Evolutionary conservation across 1,140 invertebrate species (phyloP).

Genomic region (Calephelis nemesis): DNA sequence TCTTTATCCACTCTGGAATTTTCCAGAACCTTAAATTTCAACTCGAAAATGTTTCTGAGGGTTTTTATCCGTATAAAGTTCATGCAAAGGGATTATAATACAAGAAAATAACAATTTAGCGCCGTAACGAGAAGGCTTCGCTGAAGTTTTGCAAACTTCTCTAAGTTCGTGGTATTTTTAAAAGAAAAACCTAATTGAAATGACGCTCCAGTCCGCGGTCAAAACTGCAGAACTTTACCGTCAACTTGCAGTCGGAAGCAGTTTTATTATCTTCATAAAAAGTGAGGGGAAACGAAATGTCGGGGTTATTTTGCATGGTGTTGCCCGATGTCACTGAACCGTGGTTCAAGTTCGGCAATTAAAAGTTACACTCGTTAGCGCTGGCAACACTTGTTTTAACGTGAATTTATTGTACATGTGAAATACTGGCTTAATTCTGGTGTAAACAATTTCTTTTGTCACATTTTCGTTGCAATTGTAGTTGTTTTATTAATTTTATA

Average conservation of each 20-base stretch:
- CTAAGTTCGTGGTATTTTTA: conserved; percentile 4
- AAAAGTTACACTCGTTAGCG: conserved; percentile 54
- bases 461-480: not conserved
- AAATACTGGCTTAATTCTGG: not conserved
- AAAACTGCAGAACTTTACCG: conserved; percentile 24
- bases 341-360: conserved; percentile 54
- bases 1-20: not conserved
- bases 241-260: conserved; percentile 37
- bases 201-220: conserved; percentile 34
- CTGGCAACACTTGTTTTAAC: conserved; percentile 31
- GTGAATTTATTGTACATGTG: conserved; percentile 27
- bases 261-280: conserved; percentile 53
- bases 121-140: conserved; percentile 25
- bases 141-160: conserved; percentile 18
- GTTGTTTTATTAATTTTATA: too few relatives aligned
- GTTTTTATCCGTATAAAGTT: conserved; percentile 3
- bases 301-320: conserved; percentile 28
- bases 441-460: not conserved
- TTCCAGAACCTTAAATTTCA: not conserved
- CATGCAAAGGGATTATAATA: conserved; percentile 21
- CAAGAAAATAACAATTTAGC: conserved; percentile 23
- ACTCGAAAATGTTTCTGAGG: not conserved
- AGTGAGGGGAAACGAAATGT: conserved; percentile 25
- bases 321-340: conserved; percentile 11
- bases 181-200: conserved; percentile 46